Evolutionary conservation across 2,888 invertebrate genomes (phyloP).

Genomic region (Cryptocheilus praepositus): DNA sequence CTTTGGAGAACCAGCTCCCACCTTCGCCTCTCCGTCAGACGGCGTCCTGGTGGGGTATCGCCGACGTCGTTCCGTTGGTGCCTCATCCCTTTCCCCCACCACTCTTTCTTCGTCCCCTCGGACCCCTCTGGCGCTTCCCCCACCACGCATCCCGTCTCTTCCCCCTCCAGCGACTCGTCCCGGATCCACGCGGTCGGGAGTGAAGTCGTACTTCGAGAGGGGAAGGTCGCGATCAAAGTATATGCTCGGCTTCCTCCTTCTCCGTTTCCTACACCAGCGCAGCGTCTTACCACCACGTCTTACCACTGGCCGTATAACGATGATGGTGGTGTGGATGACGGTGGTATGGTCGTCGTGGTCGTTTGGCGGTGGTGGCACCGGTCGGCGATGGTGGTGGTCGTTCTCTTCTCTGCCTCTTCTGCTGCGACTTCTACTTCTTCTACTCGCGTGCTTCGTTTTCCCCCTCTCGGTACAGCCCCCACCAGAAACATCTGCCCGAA

Average conservation of each 20-base stretch:
- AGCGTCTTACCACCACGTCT: too few species aligned
- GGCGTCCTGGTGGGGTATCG: slow-evolving; percentile 54
- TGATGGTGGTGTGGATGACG: slow-evolving; percentile 10
- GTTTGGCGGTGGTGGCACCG: background rate
- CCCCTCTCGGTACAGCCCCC: background rate
- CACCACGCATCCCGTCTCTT: background rate
- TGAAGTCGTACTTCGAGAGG: slow-evolving; percentile 12
- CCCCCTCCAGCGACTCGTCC: slow-evolving; percentile 14
- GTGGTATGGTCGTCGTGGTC: too few species aligned
- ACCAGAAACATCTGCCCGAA: background rate
- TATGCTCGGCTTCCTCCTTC: slow-evolving; percentile 41
- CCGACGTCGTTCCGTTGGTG: slow-evolving; percentile 49
- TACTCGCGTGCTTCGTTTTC: slow-evolving; percentile 1
- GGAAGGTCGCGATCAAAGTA: slow-evolving; percentile 39
- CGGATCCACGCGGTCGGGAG: slow-evolving; percentile 6
- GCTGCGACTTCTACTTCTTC: slow-evolving; percentile 8
- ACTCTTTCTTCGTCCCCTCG: slow-evolving; percentile 26
- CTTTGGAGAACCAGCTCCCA: slow-evolving; percentile 62
- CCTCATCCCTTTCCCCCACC: slow-evolving; percentile 35
- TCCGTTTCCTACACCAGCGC: slow-evolving; percentile 37
- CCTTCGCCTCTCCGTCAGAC: slow-evolving; percentile 49
- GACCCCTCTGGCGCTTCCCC: slow-evolving; percentile 21
- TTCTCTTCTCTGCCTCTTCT: slow-evolving; percentile 32
- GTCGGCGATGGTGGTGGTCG: slow-evolving; percentile 20
- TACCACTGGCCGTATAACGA: too few species aligned